Conservation (phyloP, 2,888 invertebrate species). For the Epiblema foenella region DNA sequence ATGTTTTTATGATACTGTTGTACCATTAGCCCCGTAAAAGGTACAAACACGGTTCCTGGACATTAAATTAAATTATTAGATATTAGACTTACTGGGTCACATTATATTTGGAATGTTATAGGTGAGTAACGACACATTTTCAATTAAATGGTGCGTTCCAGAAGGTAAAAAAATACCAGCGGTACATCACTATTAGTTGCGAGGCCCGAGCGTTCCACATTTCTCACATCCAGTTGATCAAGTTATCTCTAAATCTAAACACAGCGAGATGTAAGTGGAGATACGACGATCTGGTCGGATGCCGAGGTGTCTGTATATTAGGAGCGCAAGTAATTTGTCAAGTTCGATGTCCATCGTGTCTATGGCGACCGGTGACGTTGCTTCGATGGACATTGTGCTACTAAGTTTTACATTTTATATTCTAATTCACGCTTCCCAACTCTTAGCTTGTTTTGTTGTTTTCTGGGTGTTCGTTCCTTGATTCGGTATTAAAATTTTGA, state of each 20-base stretch:
- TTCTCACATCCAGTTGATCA: constrained; percentile 72
- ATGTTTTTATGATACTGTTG: constrained; percentile 63
- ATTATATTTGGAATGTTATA: constrained; percentile 50
- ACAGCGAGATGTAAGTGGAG: constrained; percentile 72
- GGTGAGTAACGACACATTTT: constrained; percentile 41
- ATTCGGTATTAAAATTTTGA: background rate
- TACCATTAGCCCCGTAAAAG: constrained; percentile 59
- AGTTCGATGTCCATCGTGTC: constrained; percentile 77
- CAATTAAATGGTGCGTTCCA: constrained; percentile 35
- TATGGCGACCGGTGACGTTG: constrained; percentile 63
- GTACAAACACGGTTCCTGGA: constrained; percentile 56
- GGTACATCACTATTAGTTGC: constrained; percentile 59
- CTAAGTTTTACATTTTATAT: constrained; percentile 37
- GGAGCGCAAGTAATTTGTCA: constrained; percentile 83
- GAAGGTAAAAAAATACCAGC: constrained; percentile 53
- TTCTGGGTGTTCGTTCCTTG: background rate
- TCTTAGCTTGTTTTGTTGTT: constrained; percentile 20
- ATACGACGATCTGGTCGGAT: constrained; percentile 71
- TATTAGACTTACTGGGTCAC: constrained; percentile 58
- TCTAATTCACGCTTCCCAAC: constrained; percentile 30
- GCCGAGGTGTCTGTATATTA: constrained; percentile 80
- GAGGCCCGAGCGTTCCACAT: constrained; percentile 50
- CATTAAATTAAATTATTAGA: constrained; percentile 64
- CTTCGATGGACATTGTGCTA: constrained; percentile 44
- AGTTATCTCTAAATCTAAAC: constrained; percentile 78